These are phyloP conservation scores for Anser cygnoides DNA, from an alignment of 2,113 vertebrate species.

Conservation along the genomic window DNA sequence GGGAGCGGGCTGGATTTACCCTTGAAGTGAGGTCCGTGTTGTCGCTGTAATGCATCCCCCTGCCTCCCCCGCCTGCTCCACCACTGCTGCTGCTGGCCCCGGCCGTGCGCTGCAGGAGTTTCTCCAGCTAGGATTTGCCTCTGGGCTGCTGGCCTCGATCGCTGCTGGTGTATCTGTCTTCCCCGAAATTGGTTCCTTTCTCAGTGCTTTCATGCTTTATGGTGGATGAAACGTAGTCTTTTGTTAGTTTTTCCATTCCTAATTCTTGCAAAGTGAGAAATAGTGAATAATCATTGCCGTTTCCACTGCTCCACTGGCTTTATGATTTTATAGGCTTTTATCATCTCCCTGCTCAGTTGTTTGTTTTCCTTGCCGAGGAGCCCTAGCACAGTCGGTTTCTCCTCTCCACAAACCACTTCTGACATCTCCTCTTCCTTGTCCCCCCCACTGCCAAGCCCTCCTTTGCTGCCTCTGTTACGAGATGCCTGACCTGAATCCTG, in stretches of 20 bases:
- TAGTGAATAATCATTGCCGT: background rate
- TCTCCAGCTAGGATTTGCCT: background rate
- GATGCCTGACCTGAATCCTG: conserved; percentile 33
- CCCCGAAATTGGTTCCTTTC: background rate
- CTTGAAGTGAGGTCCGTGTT: background rate
- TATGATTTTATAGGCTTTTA: background rate
- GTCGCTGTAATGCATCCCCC: background rate
- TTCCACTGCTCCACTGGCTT: background rate
- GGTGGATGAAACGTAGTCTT: background rate
- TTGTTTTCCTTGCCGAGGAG: background rate
- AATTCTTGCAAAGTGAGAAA: background rate
- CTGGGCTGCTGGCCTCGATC: background rate
- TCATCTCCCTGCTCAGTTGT: background rate
- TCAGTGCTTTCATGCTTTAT: background rate
- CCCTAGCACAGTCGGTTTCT: background rate
- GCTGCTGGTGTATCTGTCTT: background rate
- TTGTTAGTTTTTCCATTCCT: background rate
- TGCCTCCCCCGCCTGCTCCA: background rate
- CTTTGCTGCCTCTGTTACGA: background rate
- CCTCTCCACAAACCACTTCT: background rate
- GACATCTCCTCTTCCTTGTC: background rate
- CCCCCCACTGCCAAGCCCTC: background rate
- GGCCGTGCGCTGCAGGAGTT: background rate
- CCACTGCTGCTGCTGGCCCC: background rate
- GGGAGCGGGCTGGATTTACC: background rate